phyloP scores from a whole-genome alignment of 2,888 invertebrate species.

The Adela reaumurella region DNA sequence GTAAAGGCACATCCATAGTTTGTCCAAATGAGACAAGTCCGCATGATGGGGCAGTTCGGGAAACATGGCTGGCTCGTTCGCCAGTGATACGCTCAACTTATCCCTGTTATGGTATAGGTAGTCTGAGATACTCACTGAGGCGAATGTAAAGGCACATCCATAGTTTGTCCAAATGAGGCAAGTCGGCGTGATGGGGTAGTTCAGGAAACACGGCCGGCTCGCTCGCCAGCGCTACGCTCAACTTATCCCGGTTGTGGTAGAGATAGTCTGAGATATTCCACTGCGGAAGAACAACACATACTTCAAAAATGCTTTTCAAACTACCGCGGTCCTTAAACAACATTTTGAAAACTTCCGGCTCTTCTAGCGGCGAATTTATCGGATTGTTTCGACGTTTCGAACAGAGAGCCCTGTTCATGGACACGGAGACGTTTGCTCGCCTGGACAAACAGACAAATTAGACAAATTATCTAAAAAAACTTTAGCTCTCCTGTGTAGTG shows the following conservation, averaged over 20 bases:
- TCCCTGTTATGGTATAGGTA: too few species aligned
- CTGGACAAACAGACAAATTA: conserved; percentile 51
- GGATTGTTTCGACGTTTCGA: too few species aligned
- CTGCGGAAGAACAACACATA: conserved; percentile 77
- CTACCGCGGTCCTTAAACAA: too few species aligned
- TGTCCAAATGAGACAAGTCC: conserved; percentile 86
- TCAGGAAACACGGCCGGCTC: conserved; percentile 78
- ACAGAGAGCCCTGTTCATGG: too few species aligned
- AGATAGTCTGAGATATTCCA: conserved; percentile 87
- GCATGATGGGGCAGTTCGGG: too few species aligned
- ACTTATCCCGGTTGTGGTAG: conserved; percentile 88
- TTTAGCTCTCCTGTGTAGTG: too few species aligned
- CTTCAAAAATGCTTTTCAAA: too few species aligned
- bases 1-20: conserved; percentile 95
- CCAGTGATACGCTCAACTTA: too few species aligned
- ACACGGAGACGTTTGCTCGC: too few species aligned
- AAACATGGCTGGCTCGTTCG: too few species aligned
- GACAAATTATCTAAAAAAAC: neutral
- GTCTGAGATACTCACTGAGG: conserved; percentile 63
- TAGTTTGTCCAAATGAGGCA: conserved; percentile 86
- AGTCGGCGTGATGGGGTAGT: conserved; percentile 78
- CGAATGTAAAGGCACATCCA: conserved; percentile 95
- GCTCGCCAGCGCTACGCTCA: conserved; percentile 68
- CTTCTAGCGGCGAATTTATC: too few species aligned
- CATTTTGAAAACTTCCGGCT: too few species aligned